Base-by-base conservation (phyloP, 2,888 invertebrate genomes). In the Beris morrisii region DNA sequence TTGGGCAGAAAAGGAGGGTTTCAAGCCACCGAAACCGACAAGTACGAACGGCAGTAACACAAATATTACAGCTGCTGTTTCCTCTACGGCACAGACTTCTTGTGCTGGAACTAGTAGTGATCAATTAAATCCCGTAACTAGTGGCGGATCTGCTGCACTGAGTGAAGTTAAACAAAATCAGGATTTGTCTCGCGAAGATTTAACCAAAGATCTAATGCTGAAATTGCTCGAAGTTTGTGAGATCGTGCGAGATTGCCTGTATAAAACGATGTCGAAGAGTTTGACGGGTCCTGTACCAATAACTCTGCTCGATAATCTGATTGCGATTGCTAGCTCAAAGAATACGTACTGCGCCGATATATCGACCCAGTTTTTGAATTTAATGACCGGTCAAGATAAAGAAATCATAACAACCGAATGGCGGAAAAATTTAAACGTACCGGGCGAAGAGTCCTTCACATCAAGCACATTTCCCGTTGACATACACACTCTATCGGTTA, bases 391-490 rank as follows among this genome's bases (percentile, higher is more conserved):
- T 5, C 77, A 78, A 67, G 80, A 81, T 67, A 80, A 80, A 32
- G 80, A 80, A 59, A 67, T 76, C 3, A 76, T 81, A 32, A 76
- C 77, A 0, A 75, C 74, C 1, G 81, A 80, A 61, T 81, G 81
- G 81, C 74, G 75, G 5, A 80, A 80, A 65, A 78, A 77, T 64
- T 69, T 81, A 13, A 70, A 74, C 67, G 75, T 79, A 3, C 72
- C 75, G 3, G 78, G 72, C 7, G 73, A 79, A 38, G 74, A 76
- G 3, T 73, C 74, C 9, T 77, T 78, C 31, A 74, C 75, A 46
- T 74, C 74, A n/a, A 77, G 73, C 64, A 75, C 75, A 30, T 78
- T 78, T 72, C 79, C 81, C 0, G 79, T 79, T 0, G 81, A 81
- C 56, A 73, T 77, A 12, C 79, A 80, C 43, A 81, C 81, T 1